These are phyloP conservation scores for Tragulus kanchil DNA, from an alignment of 2,113 vertebrate genomes.

Conservation along the genomic window DNA sequence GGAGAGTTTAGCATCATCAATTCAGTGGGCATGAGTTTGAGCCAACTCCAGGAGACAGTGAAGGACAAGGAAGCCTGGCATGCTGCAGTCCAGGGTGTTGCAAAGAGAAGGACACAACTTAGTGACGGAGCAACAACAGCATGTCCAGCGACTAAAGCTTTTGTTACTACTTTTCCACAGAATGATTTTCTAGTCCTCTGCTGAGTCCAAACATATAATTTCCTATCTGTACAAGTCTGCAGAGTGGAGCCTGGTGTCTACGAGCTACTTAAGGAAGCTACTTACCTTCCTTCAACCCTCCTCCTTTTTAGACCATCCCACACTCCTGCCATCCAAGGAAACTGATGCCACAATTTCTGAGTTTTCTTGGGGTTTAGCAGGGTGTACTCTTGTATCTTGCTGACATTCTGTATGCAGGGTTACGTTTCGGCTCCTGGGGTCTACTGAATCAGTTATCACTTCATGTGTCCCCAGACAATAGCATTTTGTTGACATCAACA, in stretches of 20 bases:
- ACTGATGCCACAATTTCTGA: neutral
- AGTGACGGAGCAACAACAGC: neutral
- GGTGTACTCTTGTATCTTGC: neutral
- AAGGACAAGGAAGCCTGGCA: neutral
- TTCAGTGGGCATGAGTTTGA: neutral
- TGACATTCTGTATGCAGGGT: neutral
- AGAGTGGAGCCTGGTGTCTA: neutral
- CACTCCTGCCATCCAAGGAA: neutral
- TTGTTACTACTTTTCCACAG: neutral
- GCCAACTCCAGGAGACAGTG: neutral
- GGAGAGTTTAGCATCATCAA: neutral
- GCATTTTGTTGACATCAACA: neutral
- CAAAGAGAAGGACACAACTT: neutral
- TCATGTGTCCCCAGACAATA: neutral
- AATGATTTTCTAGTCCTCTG: neutral
- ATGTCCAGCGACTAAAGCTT: neutral
- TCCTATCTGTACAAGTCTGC: neutral
- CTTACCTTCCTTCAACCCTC: neutral
- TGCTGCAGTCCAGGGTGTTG: neutral
- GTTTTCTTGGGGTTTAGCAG: neutral
- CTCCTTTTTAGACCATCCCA: neutral
- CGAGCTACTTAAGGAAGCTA: neutral
- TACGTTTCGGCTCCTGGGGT: neutral
- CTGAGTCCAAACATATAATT: neutral
- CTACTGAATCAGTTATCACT: neutral